These are phyloP conservation scores for Lacerta agilis DNA, from an alignment of 2,797 vertebrate genomes.

Conservation along the genomic window DNA sequence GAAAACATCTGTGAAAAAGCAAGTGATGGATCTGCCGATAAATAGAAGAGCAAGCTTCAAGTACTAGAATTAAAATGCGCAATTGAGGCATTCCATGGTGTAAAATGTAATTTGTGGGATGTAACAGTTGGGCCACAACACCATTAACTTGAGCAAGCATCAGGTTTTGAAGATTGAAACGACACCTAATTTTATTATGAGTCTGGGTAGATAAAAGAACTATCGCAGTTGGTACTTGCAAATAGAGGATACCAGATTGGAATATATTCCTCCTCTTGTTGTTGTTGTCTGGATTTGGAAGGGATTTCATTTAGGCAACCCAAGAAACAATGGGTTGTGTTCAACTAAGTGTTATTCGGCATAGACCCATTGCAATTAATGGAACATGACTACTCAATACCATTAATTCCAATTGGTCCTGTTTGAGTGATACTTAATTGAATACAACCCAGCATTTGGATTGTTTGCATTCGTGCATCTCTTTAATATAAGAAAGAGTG, in stretches of 20 bases:
- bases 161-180: slow-evolving; percentile 51
- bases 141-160: slow-evolving; percentile 35
- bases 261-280: background rate
- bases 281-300: background rate
- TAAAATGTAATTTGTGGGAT: slow-evolving; percentile 61
- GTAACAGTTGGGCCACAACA: slow-evolving; percentile 54
- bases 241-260: slow-evolving; percentile 45
- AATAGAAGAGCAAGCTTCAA: slow-evolving; percentile 34
- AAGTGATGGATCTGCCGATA: slow-evolving; percentile 10
- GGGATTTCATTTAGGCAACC: background rate
- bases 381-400: no score
- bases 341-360: no score
- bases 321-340: background rate
- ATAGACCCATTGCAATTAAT: no score
- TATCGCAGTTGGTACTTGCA: slow-evolving; percentile 31
- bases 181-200: slow-evolving; percentile 24
- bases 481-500: background rate
- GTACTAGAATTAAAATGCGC: slow-evolving; percentile 26
- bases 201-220: slow-evolving; percentile 23
- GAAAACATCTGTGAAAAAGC: slow-evolving; percentile 44
- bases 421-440: no score
- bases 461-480: background rate
- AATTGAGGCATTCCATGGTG: background rate
- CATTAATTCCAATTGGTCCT: no score
- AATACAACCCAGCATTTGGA: background rate